phyloP scores from a whole-genome alignment of 2,797 vertebrate species.

The Threskiornis aethiopicus region DNA sequence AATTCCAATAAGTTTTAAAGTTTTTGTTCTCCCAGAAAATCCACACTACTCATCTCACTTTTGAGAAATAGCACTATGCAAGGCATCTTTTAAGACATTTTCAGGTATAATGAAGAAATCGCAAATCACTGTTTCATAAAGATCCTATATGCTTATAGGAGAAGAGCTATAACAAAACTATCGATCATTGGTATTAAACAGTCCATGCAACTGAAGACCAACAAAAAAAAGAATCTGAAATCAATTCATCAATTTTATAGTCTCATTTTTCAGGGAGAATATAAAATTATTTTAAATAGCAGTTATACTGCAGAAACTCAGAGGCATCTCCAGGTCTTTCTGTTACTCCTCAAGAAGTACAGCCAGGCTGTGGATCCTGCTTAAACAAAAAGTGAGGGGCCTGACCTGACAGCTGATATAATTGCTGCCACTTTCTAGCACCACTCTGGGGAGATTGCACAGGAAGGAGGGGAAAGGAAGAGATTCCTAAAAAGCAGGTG shows the following conservation, averaged over 20 bases:
- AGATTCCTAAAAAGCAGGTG: background rate
- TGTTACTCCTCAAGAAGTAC: background rate
- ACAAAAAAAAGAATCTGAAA: background rate
- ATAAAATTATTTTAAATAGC: background rate
- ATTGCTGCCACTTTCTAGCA: background rate
- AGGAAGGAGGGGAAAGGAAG: background rate
- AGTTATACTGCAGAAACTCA: background rate
- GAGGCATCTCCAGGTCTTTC: background rate
- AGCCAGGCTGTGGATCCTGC: background rate
- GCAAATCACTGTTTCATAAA: background rate
- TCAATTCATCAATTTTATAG: background rate
- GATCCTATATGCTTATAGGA: background rate
- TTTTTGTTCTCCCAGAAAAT: background rate
- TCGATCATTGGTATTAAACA: background rate
- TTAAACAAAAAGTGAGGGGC: background rate
- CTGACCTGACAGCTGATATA: background rate
- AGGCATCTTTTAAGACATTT: background rate
- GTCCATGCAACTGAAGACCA: background rate
- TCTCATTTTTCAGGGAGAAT: background rate
- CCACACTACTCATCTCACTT: background rate
- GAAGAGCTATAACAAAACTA: background rate
- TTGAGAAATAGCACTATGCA: background rate
- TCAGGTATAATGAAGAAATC: background rate
- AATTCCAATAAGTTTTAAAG: background rate
- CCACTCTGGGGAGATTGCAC: accelerated